Evolutionary conservation across 2,113 vertebrate genomes (phyloP).

Genomic region (Hypanus sabinus): DNA sequence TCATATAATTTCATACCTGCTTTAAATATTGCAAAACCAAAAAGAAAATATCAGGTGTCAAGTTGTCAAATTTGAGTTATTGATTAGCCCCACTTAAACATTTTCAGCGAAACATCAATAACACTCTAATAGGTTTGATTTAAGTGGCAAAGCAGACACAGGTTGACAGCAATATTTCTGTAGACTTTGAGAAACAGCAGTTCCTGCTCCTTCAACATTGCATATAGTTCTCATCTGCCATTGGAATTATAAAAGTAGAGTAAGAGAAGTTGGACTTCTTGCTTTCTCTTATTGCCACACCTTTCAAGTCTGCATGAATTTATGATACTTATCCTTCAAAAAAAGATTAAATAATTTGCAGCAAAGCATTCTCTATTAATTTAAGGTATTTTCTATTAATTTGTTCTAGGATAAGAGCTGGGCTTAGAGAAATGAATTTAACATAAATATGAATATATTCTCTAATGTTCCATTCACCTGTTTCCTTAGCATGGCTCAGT

Average conservation of each 20-base stretch:
- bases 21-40: neutral
- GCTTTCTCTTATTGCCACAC: neutral
- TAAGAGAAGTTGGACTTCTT: neutral
- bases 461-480: neutral
- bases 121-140: neutral
- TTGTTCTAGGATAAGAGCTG: neutral
- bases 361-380: neutral
- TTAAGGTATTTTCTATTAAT: neutral
- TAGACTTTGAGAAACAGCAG: neutral
- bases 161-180: neutral
- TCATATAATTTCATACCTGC: neutral
- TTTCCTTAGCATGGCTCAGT: neutral
- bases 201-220: too few species aligned
- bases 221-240: too few species aligned
- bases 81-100: neutral
- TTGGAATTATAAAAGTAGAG: neutral
- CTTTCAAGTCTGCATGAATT: neutral
- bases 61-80: neutral
- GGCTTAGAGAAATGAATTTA: neutral
- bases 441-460: too few species aligned
- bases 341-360: neutral
- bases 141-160: neutral
- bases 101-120: neutral
- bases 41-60: neutral
- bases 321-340: neutral